A percentile compares a stretch with the other conserved stretches of the same genome.
These are phyloP conservation scores for Cryptoblepharus egeriae DNA, from an alignment of 2,797 vertebrate genomes.

Conservation along the genomic window DNA sequence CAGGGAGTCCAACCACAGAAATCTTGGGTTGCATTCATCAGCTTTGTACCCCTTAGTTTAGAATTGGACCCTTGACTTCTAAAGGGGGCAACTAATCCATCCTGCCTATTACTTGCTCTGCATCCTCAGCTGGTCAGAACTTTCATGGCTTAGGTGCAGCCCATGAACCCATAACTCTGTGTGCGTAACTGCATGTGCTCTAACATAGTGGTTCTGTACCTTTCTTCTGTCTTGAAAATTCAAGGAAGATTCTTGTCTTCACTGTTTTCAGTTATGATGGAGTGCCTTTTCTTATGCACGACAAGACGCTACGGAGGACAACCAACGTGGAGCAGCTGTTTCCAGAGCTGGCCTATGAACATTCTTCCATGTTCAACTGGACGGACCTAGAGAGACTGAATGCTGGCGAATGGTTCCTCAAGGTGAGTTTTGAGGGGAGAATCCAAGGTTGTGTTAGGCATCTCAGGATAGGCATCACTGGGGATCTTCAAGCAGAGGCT, in stretches of 20 bases:
- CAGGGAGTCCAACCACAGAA: no score
- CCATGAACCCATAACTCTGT: no score
- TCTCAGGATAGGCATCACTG: no score
- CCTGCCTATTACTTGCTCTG: background rate
- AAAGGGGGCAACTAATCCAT: no score
- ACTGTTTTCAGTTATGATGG: constrained; percentile 85
- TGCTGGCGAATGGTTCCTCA: constrained; percentile 93
- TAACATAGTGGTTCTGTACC: fast-evolving
- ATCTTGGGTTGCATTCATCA: no score
- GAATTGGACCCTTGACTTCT: no score
- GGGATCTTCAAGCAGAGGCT: no score
- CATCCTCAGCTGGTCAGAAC: background rate
- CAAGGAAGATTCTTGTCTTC: background rate
- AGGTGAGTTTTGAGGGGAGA: constrained; percentile 77
- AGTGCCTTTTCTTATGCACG: constrained; percentile 93
- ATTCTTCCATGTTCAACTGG: constrained; percentile 93
- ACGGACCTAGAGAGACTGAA: constrained; percentile 90
- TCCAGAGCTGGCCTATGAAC: constrained; percentile 80
- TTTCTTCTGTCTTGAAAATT: background rate
- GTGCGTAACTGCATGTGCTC: background rate
- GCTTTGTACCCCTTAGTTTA: no score
- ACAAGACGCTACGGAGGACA: constrained; percentile 87
- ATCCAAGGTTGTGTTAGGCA: fast-evolving
- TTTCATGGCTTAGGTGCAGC: fast-evolving
- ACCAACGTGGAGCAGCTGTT: constrained; percentile 86